Base-by-base conservation (phyloP, 1,140 invertebrate species). In the Drosophila erecta region DNA sequence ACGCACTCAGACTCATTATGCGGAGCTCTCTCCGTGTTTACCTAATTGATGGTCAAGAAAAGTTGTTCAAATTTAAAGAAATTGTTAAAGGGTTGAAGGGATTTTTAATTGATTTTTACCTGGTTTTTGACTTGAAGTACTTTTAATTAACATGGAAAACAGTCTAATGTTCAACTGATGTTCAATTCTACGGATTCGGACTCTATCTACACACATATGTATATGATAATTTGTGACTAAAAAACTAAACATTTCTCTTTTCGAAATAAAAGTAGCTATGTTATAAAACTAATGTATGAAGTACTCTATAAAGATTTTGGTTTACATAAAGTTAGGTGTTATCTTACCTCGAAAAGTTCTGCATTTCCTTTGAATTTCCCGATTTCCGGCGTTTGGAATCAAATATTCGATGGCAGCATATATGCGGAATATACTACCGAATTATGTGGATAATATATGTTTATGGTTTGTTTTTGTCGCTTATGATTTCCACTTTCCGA, bases 341-440 rank as follows among this genome's bases (percentile, higher is more conserved):
- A 24, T 4, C 24, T 24, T 46, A 87, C 83, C 83, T 87, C 60
- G 40, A 65, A 62, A 65, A 70, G 71, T 55, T 69, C 79, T 87
- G 83, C 83, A 87, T 87, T 89, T 74, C 83, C 83, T 83, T 85
- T 38, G 59, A 53, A 73, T 85, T 58, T 83, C 35, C 49, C 40
- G 70, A 44, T 49, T 30, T 7, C 38, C 51, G 55, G 15, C 40
- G 56, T 61, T 75, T 38, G 24, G 43, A 80, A 69, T 81, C 41
- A 58, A 87, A 50, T 60, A 74, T 59, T 49, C 41, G 51, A 57
- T 33, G 27, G 33, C 60, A 30, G 51, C 59, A 64, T 71, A 71
- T 33, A 53, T 24, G 22, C 33, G 50, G 37, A 55, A 61, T 72
- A 53, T 54, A 71, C 71, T 55, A 61, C 55, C 50, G 59, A 59